Base-by-base conservation (phyloP, 2,888 invertebrate genomes). In the Plusia festucae region DNA sequence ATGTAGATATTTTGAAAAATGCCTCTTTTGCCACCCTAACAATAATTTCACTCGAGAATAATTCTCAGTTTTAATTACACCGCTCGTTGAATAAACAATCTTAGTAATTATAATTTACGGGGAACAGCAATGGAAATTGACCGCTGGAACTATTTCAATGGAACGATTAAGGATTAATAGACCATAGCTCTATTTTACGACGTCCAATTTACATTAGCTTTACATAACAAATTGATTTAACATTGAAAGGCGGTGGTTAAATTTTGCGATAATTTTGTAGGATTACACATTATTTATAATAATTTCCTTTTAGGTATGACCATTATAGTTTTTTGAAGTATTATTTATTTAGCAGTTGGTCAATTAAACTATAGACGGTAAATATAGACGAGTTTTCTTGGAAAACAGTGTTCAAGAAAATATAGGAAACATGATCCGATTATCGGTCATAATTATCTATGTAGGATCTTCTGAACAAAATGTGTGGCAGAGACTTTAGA, bases 141-240 rank as follows among this genome's bases (percentile, higher is more conserved):
- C 61, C 60, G 57, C 71, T 77, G 65, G 56, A 62, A 65, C 71
- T 66, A 76, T 83, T 78, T 70, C 73, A 61, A 60, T 59, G 70
- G 68, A 75, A 68, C 73, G 54, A 77, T 79, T 76, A 83, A 72
- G 66, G 74, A 65, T 68, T 76, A 76, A 78, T 63, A 70, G 62
- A 16, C 60, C n/a, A 40, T 51, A 44, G 53, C 40, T 65, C 51
- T 44, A 13, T 63, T 71, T 68, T 59, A 76, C 52, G 61, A 57
- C 32, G 53, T 44, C n/a, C 32, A 60, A 62, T 74, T 74, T 62
- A 52, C 76, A 71, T 68, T 52, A 40, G 16, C 24, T 62, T 65
- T 57, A 55, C 22, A 27, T 55, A 53, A 60, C 16, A 55, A 51
- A 68, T 74, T 64, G 24, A 8, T 59, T 46, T 56, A 32, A 59